These are phyloP conservation scores for Drosophila eohydei DNA, from an alignment of 2,888 invertebrate genomes.

Conservation along the genomic window DNA sequence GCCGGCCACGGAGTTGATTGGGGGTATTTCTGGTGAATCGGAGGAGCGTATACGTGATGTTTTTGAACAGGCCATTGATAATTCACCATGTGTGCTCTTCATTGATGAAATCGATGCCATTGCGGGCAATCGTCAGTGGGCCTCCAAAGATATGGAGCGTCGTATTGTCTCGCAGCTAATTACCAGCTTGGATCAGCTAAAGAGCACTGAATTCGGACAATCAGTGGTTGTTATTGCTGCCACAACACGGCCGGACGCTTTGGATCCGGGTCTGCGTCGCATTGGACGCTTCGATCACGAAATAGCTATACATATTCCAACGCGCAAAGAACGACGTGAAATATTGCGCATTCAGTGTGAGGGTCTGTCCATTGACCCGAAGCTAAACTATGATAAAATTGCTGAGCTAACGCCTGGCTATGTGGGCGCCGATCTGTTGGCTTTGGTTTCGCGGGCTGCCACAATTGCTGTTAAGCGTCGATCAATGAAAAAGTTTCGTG, in stretches of 20 bases:
- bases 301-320: slow-evolving; percentile 96
- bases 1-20: slow-evolving; percentile 96
- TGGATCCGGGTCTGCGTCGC: slow-evolving; percentile 96
- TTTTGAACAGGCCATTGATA: slow-evolving; percentile 93
- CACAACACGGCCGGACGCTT: slow-evolving; percentile 95
- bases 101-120: slow-evolving; percentile 99
- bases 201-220: slow-evolving; percentile 82
- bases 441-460: slow-evolving; percentile 94
- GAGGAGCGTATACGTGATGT: slow-evolving; percentile 96
- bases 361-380: slow-evolving; percentile 88
- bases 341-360: slow-evolving; percentile 91
- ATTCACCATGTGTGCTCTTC: slow-evolving; percentile 94
- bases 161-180: slow-evolving; percentile 97
- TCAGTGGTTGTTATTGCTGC: slow-evolving; percentile 94
- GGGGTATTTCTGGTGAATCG: slow-evolving; percentile 97
- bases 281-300: slow-evolving; percentile 98
- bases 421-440: slow-evolving; percentile 97
- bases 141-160: slow-evolving; percentile 97
- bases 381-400: slow-evolving; percentile 90
- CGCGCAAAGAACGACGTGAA: slow-evolving; percentile 91
- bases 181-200: slow-evolving; percentile 92
- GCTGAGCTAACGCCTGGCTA: slow-evolving; percentile 97
- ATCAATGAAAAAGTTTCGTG: slow-evolving; percentile 81
- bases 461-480: slow-evolving; percentile 92
- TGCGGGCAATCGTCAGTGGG: slow-evolving; percentile 94